Conservation (phyloP, 2,113 vertebrate genomes). For the Scopus umbretta region DNA sequence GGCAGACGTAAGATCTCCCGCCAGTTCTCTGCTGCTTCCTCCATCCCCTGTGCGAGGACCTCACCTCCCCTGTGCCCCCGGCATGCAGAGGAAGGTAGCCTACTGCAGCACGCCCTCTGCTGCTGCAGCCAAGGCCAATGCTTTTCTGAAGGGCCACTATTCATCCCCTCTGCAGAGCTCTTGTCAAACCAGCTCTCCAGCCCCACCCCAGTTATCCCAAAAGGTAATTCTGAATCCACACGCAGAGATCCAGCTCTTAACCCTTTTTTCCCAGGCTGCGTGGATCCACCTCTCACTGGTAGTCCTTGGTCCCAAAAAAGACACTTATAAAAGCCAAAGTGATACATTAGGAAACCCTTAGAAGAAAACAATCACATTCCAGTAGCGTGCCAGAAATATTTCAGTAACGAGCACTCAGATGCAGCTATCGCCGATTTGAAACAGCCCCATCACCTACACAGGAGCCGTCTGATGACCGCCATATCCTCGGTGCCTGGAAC, state of each 20-base stretch:
- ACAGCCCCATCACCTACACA: not conserved
- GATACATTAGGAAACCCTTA: not conserved
- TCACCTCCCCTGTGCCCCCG: not conserved
- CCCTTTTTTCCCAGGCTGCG: not conserved
- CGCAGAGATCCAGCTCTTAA: not conserved
- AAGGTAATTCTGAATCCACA: not conserved
- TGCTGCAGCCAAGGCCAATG: not conserved
- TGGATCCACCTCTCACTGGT: not conserved
- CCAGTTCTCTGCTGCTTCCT: not conserved
- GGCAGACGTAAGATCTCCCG: not conserved
- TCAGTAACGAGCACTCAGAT: not conserved
- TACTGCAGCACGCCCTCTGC: not conserved
- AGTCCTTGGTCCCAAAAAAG: not conserved
- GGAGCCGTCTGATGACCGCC: not conserved
- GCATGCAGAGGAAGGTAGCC: not conserved
- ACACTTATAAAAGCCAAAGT: not conserved
- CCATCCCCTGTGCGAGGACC: not conserved
- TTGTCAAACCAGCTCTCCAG: not conserved
- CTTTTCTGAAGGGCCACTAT: not conserved
- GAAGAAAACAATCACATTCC: not conserved
- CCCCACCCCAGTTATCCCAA: not conserved
- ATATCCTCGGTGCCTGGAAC: not conserved
- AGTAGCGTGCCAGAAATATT: not conserved
- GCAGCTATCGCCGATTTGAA: not conserved
- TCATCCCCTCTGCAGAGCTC: not conserved